Evolutionary conservation across 2,797 vertebrate species (phyloP).

Genomic region (Parotocinclus haroldoi): DNA sequence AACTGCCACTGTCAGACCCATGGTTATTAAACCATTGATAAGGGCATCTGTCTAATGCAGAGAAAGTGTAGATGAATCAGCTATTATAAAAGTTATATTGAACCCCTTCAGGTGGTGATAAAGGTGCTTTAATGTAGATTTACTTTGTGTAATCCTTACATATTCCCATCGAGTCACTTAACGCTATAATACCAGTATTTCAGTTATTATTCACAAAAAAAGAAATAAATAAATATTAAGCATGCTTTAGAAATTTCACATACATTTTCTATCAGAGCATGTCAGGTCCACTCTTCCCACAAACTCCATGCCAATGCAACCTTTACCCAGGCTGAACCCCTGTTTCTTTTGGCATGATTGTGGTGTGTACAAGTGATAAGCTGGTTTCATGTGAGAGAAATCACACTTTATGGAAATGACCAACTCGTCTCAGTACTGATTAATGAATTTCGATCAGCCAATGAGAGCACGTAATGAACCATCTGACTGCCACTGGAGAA

Average conservation of each 20-base stretch:
- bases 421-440: conserved; percentile 87
- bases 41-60: no score
- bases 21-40: no score
- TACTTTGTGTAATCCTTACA: no score
- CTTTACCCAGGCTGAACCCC: conserved; percentile 69
- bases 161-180: no score
- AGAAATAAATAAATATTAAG: background rate
- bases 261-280: conserved; percentile 62
- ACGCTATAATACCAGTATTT: no score
- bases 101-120: no score
- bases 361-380: conserved; percentile 73
- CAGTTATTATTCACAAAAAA: no score
- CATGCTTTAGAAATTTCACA: background rate
- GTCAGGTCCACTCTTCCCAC: conserved; percentile 64
- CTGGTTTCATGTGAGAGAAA: conserved; percentile 83
- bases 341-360: conserved; percentile 78
- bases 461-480: no score
- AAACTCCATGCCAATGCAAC: conserved; percentile 20
- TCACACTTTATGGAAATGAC: conserved; percentile 44
- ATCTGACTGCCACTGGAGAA: conserved; percentile 49
- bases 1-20: no score
- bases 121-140: no score
- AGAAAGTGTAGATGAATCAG: no score
- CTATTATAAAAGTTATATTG: no score
- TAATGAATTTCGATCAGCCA: conserved; percentile 90